A percentile compares a stretch with the other conserved stretches of the same genome.
Conservation (phyloP, 1,140 invertebrate genomes). For the Acromyrmex echinatior region DNA sequence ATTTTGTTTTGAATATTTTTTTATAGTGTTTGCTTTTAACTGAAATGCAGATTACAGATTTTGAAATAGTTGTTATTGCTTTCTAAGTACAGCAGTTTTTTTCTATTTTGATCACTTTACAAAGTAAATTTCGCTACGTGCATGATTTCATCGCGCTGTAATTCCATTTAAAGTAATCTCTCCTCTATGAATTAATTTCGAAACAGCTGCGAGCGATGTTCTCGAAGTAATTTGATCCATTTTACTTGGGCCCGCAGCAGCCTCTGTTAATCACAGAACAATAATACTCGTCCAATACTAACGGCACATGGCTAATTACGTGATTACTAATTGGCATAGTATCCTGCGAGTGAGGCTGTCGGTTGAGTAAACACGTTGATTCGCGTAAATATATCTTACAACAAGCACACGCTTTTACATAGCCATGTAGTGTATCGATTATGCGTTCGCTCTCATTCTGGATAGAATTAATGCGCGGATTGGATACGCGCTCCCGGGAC, state of each 20-base stretch:
- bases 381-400: conserved; percentile 49
- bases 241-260: not conserved
- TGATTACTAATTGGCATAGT: conserved; percentile 62
- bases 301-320: conserved; percentile 50
- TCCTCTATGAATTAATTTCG: not conserved
- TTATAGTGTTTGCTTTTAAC: not conserved
- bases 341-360: conserved; percentile 7
- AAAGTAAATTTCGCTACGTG: not conserved
- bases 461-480: conserved; percentile 37
- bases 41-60: not conserved
- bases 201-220: conserved; percentile 36
- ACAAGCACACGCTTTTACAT: not conserved
- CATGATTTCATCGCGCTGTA: not conserved
- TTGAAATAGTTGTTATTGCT: not conserved
- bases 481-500: not conserved
- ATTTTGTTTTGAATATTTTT: not conserved
- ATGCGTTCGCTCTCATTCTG: not conserved
- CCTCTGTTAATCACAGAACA: conserved; percentile 1
- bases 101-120: not conserved
- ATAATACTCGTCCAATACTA: conserved; percentile 34
- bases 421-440: conserved; percentile 45
- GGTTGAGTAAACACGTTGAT: conserved; percentile 22
- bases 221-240: conserved; percentile 31
- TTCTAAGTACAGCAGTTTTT: not conserved
- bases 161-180: conserved; percentile 38